These are phyloP conservation scores for Pandemis corylana DNA, from an alignment of 2,888 invertebrate genomes.

Conservation along the genomic window DNA sequence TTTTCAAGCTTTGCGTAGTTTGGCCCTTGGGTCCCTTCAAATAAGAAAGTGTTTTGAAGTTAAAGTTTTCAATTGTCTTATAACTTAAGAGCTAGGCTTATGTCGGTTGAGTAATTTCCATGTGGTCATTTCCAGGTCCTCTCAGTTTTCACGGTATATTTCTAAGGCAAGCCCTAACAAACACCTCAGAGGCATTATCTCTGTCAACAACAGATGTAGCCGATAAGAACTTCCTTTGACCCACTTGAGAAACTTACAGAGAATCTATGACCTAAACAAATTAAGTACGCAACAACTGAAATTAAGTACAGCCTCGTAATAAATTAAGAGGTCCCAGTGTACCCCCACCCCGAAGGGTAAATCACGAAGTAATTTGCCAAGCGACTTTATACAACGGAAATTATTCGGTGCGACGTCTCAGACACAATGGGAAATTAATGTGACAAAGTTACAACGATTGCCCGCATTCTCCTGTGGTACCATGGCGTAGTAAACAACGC, in stretches of 20 bases:
- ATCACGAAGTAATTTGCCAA: conserved; percentile 42
- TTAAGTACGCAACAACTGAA: conserved; percentile 7
- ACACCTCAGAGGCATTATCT: background rate
- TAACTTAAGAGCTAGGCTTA: too few species aligned
- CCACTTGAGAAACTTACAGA: background rate
- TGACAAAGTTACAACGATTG: conserved; percentile 29
- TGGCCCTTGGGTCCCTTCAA: too few species aligned
- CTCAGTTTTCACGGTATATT: too few species aligned
- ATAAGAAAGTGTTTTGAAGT: too few species aligned
- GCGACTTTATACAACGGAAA: conserved; percentile 39
- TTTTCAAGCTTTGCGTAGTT: too few species aligned
- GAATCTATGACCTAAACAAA: conserved; percentile 9
- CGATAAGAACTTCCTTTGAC: background rate
- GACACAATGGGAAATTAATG: conserved; percentile 24
- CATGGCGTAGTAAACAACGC: conserved; percentile 14
- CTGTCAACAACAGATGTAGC: background rate
- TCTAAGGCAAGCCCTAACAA: too few species aligned
- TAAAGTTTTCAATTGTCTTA: too few species aligned
- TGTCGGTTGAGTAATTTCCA: too few species aligned
- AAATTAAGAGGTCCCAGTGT: conserved; percentile 12
- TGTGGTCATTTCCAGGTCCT: too few species aligned
- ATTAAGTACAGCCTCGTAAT: conserved; percentile 4
- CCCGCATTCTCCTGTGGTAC: conserved; percentile 4
- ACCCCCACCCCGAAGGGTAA: conserved; percentile 23
- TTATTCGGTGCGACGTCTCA: conserved; percentile 29